Evolutionary conservation across 2,113 vertebrate genomes (phyloP).

Genomic region (Callipepla squamata): DNA sequence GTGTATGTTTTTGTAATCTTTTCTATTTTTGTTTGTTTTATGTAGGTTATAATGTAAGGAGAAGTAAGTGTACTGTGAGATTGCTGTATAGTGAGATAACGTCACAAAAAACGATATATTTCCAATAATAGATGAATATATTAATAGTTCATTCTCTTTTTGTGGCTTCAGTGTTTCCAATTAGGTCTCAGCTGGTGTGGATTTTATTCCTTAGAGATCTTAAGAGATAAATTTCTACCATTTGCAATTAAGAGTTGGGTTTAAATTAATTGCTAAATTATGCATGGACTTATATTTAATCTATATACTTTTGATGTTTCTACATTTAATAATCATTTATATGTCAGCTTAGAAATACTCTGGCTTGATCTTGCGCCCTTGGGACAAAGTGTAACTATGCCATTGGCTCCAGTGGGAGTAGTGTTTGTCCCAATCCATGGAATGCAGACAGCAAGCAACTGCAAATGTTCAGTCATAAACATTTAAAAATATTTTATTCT

Average conservation of each 20-base stretch:
- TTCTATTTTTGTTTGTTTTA: not conserved
- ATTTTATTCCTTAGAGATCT: not conserved
- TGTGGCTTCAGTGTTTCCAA: conserved; percentile 16
- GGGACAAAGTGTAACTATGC: not conserved
- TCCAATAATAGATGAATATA: not conserved
- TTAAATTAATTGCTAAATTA: conserved; percentile 63
- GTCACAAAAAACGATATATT: not conserved
- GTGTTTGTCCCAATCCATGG: not conserved
- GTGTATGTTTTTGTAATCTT: not conserved
- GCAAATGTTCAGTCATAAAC: not conserved
- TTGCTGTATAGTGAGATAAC: not conserved
- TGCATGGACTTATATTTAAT: conserved; percentile 39
- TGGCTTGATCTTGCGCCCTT: not conserved
- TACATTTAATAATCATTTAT: not conserved
- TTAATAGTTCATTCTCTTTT: conserved; percentile 49
- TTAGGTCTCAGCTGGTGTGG: conserved; percentile 3
- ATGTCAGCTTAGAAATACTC: not conserved
- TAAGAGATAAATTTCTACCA: conserved; percentile 20
- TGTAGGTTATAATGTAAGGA: not conserved
- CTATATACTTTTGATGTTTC: conserved; percentile 37
- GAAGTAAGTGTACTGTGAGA: not conserved
- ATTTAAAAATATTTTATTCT: not conserved
- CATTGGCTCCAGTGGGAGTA: not conserved
- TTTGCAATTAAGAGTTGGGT: conserved; percentile 5
- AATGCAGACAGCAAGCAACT: not conserved